A percentile compares a stretch with the other conserved stretches of the same genome.
phyloP scores from a whole-genome alignment of 2,888 invertebrate genomes.

The Thereva nobilitata region DNA sequence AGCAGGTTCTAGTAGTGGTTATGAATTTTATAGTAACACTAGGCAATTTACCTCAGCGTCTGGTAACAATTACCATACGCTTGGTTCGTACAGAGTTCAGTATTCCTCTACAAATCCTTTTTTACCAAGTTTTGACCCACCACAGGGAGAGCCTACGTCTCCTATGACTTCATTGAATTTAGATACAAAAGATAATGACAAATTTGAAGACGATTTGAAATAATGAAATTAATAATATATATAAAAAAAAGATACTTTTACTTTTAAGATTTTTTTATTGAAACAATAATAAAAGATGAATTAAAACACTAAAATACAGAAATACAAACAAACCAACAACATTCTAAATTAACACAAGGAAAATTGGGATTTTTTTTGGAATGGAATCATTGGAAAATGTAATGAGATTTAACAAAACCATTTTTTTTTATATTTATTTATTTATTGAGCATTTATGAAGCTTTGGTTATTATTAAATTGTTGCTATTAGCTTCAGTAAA shows the following conservation, averaged over 20 bases:
- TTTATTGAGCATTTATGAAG: too few relatives aligned
- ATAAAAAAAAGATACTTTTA: not conserved
- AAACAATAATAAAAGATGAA: not conserved
- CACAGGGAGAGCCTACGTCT: constrained; percentile 45
- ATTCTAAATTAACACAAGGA: too few relatives aligned
- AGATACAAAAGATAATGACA: constrained; percentile 53
- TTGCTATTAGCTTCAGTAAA: too few relatives aligned
- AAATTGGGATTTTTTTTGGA: too few relatives aligned
- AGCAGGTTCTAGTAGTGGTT: constrained; percentile 55
- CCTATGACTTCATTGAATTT: constrained; percentile 54
- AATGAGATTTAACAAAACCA: too few relatives aligned
- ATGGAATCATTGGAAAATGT: too few relatives aligned
- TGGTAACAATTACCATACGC: constrained; percentile 55
- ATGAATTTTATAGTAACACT: constrained; percentile 52
- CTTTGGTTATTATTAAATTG: too few relatives aligned
- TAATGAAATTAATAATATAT: constrained; percentile 42
- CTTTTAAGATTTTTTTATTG: too few relatives aligned
- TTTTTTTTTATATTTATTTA: too few relatives aligned
- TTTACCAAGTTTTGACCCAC: constrained; percentile 56
- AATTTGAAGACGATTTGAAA: constrained; percentile 57
- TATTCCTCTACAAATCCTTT: constrained; percentile 60
- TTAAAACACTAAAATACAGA: not conserved
- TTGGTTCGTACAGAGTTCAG: constrained; percentile 58
- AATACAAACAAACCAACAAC: too few relatives aligned
- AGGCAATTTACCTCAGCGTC: constrained; percentile 40